Evolutionary conservation across 2,113 vertebrate species (phyloP).

Genomic region (Phoenicopterus ruber): DNA sequence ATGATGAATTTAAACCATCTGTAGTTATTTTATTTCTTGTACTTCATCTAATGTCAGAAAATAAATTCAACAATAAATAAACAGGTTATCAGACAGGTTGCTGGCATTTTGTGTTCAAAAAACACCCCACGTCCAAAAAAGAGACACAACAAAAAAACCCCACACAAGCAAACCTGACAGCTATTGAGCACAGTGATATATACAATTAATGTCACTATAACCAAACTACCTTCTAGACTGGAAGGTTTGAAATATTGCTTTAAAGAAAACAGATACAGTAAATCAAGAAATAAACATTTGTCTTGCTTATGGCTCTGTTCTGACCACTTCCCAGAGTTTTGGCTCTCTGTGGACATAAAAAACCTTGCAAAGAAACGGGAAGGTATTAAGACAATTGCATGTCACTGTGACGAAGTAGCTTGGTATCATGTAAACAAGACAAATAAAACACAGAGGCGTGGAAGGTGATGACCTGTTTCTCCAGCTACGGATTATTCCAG

Average conservation of each 20-base stretch:
- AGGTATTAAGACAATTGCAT: neutral
- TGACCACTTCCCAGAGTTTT: neutral
- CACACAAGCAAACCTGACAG: neutral
- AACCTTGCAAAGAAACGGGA: neutral
- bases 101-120: neutral
- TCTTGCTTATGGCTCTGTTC: neutral
- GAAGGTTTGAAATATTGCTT: neutral
- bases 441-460: neutral
- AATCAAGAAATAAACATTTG: neutral
- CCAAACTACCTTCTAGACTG: neutral
- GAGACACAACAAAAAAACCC: neutral
- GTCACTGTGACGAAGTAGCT: neutral
- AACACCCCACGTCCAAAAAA: neutral
- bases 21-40: neutral
- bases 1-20: neutral
- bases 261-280: neutral
- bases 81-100: neutral
- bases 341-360: neutral
- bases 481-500: neutral
- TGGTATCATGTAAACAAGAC: neutral
- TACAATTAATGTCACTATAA: neutral
- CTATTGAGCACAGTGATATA: neutral
- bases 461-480: neutral
- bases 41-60: neutral
- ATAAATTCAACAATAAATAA: neutral